These are phyloP conservation scores for Bombyx mandarina DNA, from an alignment of 1,140 invertebrate genomes.

Conservation along the genomic window DNA sequence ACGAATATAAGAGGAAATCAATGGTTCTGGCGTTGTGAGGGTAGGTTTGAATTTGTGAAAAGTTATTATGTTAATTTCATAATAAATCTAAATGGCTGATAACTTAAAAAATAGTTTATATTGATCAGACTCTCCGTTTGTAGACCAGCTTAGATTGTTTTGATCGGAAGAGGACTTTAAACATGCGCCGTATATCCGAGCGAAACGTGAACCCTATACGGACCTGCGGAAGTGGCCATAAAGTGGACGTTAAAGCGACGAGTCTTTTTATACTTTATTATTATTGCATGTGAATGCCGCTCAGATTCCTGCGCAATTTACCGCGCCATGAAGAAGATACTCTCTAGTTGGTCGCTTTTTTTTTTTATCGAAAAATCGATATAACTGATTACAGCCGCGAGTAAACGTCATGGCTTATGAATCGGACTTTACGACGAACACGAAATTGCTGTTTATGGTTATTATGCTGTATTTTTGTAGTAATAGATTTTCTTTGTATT, in stretches of 20 bases:
- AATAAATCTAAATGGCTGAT: too few species aligned
- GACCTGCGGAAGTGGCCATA: conserved; percentile 56
- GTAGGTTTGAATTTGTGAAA: too few species aligned
- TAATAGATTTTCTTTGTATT: background rate
- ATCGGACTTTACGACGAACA: conserved; percentile 40
- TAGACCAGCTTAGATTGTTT: too few species aligned
- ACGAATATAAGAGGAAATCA: too few species aligned
- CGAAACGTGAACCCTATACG: conserved; percentile 49
- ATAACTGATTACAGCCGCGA: conserved; percentile 44
- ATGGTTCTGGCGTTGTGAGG: too few species aligned
- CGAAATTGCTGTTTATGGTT: conserved; percentile 15
- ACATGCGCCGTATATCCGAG: conserved; percentile 45
- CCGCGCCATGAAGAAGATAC: conserved; percentile 35
- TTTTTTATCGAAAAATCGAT: conserved; percentile 64
- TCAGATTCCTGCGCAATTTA: conserved; percentile 65
- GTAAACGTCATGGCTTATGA: conserved; percentile 50
- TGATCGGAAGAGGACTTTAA: conserved; percentile 42
- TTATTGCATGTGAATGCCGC: conserved; percentile 65
- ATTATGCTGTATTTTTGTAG: background rate
- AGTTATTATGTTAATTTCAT: too few species aligned
- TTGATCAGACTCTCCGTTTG: too few species aligned
- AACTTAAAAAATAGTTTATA: too few species aligned
- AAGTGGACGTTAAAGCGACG: conserved; percentile 63
- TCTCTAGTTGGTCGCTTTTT: conserved; percentile 33
- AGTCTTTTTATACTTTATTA: conserved; percentile 71